phyloP scores from a whole-genome alignment of 2,888 invertebrate genomes.

The Phania funesta region DNA sequence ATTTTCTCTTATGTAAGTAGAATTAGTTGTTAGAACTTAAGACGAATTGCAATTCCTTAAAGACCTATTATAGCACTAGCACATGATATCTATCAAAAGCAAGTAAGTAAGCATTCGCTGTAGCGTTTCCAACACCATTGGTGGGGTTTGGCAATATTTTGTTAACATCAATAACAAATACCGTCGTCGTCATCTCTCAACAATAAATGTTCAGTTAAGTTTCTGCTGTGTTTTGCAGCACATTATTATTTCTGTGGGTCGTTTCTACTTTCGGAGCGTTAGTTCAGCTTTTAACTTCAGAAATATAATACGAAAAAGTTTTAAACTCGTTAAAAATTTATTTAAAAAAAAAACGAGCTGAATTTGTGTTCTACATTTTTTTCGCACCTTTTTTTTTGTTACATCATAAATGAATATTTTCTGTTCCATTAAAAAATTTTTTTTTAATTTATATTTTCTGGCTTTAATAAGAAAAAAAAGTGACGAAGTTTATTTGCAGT shows the following conservation, averaged over 20 bases:
- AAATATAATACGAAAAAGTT: slow-evolving; percentile 44
- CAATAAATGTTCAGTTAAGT: slow-evolving; percentile 67
- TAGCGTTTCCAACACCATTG: slow-evolving; percentile 30
- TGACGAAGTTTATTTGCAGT: slow-evolving; percentile 5
- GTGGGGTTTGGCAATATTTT: slow-evolving; percentile 39
- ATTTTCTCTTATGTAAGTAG: too few relatives aligned
- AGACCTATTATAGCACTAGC: slow-evolving; percentile 24
- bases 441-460: neutral
- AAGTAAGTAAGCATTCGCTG: slow-evolving; percentile 23
- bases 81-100: slow-evolving; percentile 22
- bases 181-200: slow-evolving; percentile 25
- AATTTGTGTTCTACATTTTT: slow-evolving; percentile 38
- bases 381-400: slow-evolving; percentile 41
- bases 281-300: slow-evolving; percentile 56
- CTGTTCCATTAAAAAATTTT: neutral
- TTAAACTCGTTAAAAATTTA: slow-evolving; percentile 65
- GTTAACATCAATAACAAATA: slow-evolving; percentile 36
- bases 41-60: neutral
- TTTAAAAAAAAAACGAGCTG: slow-evolving; percentile 13
- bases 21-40: neutral
- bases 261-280: slow-evolving; percentile 40
- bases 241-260: slow-evolving; percentile 37
- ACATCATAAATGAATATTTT: slow-evolving; percentile 28
- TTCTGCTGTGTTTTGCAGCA: slow-evolving; percentile 67
- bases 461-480: neutral